Percentiles rank a stretch among this genome's conserved stretches.
Evolutionary conservation across 2,113 vertebrate species (phyloP).

Genomic region (Alligator mississippiensis): DNA sequence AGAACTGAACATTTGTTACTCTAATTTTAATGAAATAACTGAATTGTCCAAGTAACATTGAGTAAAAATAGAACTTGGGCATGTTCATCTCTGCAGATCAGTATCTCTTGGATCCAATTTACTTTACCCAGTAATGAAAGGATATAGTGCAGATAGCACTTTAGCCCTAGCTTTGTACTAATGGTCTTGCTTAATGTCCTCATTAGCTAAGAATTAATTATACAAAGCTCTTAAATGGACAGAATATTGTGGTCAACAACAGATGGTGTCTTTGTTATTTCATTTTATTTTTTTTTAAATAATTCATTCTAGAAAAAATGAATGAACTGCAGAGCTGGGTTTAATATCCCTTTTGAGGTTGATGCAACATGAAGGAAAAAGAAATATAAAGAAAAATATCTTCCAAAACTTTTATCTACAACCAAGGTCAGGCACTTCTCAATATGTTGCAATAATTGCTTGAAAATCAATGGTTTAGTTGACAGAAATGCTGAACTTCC

Average conservation of each 20-base stretch:
- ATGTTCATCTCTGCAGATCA: background rate
- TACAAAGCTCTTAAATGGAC: background rate
- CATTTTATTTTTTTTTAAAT: background rate
- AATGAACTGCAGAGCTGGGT: background rate
- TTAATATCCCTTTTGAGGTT: background rate
- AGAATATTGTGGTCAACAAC: background rate
- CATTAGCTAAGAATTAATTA: background rate
- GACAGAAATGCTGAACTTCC: background rate
- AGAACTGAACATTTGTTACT: background rate
- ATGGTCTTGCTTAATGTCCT: background rate
- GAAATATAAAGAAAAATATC: background rate
- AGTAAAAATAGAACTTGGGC: background rate
- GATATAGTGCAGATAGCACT: background rate
- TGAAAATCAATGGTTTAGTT: background rate
- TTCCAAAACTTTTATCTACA: background rate
- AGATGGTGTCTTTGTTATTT: background rate
- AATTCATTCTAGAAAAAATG: background rate
- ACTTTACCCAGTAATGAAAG: constrained; percentile 5
- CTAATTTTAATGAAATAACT: constrained; percentile 2
- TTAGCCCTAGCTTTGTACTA: constrained; percentile 5
- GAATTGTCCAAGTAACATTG: background rate
- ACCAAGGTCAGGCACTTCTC: background rate
- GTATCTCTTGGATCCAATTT: background rate
- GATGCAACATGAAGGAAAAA: background rate
- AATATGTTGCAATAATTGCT: background rate